These are phyloP conservation scores for Alaudala cheleensis DNA, from an alignment of 2,113 vertebrate species.

Conservation along the genomic window DNA sequence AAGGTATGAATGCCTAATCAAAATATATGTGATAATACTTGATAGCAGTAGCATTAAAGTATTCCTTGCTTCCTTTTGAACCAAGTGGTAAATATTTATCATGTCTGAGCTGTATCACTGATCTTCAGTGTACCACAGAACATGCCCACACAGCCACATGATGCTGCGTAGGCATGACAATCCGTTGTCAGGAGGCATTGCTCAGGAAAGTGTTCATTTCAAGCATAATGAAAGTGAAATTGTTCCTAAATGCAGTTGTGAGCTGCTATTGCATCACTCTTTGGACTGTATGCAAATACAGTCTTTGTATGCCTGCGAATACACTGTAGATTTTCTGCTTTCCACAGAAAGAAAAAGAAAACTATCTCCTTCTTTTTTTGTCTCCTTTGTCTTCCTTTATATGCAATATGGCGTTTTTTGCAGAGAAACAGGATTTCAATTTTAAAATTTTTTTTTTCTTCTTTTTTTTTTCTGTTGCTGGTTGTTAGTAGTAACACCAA, in stretches of 20 bases:
- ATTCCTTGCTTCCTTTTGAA: not conserved
- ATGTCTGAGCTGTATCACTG: not conserved
- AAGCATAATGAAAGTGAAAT: not conserved
- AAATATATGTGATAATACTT: not conserved
- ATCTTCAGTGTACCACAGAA: not conserved
- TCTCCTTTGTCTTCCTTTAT: not conserved
- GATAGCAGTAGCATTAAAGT: not conserved
- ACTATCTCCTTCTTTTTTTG: not conserved
- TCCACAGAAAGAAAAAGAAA: not conserved
- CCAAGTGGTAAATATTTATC: not conserved
- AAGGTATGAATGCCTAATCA: not conserved
- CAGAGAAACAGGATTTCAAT: not conserved
- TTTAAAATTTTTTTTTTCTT: not conserved
- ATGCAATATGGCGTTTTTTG: fast-evolving
- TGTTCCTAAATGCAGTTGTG: not conserved
- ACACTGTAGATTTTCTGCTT: not conserved
- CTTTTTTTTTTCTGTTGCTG: not conserved
- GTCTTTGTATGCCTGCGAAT: not conserved
- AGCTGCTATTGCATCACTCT: not conserved
- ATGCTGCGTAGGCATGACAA: not conserved
- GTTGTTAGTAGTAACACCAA: not conserved
- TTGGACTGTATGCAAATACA: fast-evolving
- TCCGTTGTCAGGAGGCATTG: not conserved
- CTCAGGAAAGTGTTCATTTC: not conserved
- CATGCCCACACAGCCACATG: not conserved